Evolutionary conservation across 1,140 invertebrate species (phyloP).

Genomic region (Ceratosolen fusciceps): DNA sequence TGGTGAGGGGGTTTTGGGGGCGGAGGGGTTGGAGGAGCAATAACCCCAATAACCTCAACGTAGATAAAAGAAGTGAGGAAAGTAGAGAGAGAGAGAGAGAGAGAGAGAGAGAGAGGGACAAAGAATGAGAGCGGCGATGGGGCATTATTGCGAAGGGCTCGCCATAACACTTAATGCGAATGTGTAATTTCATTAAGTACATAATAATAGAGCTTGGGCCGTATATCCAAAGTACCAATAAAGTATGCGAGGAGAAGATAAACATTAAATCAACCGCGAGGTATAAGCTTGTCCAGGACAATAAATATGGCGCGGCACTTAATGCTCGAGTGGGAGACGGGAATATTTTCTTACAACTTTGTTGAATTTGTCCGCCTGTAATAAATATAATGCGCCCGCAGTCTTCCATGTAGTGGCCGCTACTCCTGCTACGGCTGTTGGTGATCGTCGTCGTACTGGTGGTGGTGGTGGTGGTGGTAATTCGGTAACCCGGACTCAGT

Average conservation of each 20-base stretch:
- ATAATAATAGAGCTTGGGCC: neutral
- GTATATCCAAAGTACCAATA: neutral
- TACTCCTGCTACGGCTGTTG: too few species aligned
- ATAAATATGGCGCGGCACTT: neutral
- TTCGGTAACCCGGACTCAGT: too few species aligned
- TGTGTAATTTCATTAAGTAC: neutral
- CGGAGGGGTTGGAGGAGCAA: too few species aligned
- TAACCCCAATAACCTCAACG: too few species aligned
- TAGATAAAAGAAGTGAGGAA: too few species aligned
- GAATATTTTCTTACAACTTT: neutral
- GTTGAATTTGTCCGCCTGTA: neutral
- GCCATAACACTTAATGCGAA: neutral
- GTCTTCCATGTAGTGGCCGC: too few species aligned
- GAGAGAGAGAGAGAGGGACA: too few species aligned
- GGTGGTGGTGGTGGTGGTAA: too few species aligned
- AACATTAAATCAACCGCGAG: neutral
- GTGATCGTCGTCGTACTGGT: too few species aligned
- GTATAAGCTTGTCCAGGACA: neutral
- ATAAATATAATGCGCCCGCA: slow-evolving; percentile 20
- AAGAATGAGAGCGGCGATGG: too few species aligned
- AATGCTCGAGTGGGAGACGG: neutral
- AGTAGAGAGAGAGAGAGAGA: too few species aligned
- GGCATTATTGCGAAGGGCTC: neutral
- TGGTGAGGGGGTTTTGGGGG: too few species aligned
- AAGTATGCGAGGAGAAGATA: neutral